phyloP scores from a whole-genome alignment of 2,888 invertebrate genomes.

The Hemithea aestivaria region DNA sequence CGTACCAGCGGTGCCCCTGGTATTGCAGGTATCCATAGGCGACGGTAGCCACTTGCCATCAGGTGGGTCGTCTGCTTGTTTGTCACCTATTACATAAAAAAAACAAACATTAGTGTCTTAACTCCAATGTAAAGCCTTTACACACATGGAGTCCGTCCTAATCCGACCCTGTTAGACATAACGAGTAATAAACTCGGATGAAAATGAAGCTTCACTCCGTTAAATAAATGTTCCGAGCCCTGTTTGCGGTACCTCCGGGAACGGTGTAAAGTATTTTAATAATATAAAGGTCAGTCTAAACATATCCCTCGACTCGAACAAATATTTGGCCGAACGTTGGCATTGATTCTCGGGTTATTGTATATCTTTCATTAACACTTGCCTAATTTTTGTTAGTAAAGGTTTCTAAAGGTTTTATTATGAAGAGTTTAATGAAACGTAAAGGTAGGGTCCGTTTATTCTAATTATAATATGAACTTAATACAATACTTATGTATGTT shows the following conservation, averaged over 20 bases:
- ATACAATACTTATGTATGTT: too few relatives aligned
- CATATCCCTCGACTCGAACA: constrained; percentile 15
- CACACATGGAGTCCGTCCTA: constrained; percentile 2
- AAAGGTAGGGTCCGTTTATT: too few relatives aligned
- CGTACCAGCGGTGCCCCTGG: too few relatives aligned
- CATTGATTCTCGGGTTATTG: constrained; percentile 19
- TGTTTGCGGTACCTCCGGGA: constrained; percentile 23
- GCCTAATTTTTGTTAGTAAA: not conserved
- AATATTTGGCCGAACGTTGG: constrained; percentile 20
- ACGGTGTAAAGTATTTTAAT: constrained; percentile 25
- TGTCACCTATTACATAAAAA: too few relatives aligned
- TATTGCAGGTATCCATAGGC: too few relatives aligned
- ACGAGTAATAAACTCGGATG: constrained; percentile 16
- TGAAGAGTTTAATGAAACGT: too few relatives aligned
- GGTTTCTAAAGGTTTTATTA: too few relatives aligned
- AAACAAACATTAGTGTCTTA: too few relatives aligned
- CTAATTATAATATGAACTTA: too few relatives aligned
- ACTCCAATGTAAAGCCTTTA: too few relatives aligned
- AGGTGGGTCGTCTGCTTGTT: too few relatives aligned
- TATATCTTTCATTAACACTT: constrained; percentile 7
- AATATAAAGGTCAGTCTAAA: constrained; percentile 26
- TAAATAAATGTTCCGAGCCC: constrained; percentile 19
- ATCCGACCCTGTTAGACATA: constrained; percentile 15
- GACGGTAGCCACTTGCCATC: too few relatives aligned
- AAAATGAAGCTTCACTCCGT: constrained; percentile 17